Evolutionary conservation across 2,888 invertebrate species (phyloP), one percentile per base, ranked within the genome.

Genomic region (Acrobasis repandana): DNA sequence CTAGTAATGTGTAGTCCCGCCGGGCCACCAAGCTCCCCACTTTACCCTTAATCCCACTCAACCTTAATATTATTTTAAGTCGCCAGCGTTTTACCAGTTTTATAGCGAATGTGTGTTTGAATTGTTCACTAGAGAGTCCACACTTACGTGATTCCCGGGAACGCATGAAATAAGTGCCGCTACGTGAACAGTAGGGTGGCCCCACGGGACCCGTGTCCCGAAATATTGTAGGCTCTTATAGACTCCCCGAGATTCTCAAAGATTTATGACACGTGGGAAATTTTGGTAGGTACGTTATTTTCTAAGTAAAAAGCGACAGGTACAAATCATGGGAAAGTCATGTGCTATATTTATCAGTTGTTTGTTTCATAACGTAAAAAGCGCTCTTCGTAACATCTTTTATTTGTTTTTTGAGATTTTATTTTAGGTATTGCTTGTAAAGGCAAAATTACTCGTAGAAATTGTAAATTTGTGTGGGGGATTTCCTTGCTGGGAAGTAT

Each of bases 91-190:
- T 43, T 43, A 43, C 43, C 43, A 43, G 14, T 49, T 49, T 49
- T 49, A 49, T 20, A 49, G 11, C 33, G 60, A 61, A 67, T 66
- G 66, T 70, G 69, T 67, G 67, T 69, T 68, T 61, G 66, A 57
- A 75, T 71, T 66, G 68, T 62, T 57, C 74, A 61, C 71, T 15
- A 60, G 74, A 68, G 73, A 71, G 64, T 58, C 56, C 18, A 61
- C 65, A 63, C 64, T 57, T 62, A 64, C 66, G 59, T 66, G 67
- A 72, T 72, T 69, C 66, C 61, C 70, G 65, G 61, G 67, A 68
- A 75, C 70, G 69, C 65, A 65, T 63, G 47, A 65, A 75, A 63
- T 67, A 65, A 65, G 64, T 64, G 61, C 47, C 58, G 43, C 64
- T 62, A 59, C 64, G 65, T 64, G 64, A 58, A 38, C 58, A 47